Percentiles rank a stretch among this genome's conserved stretches.
Conservation (phyloP, 2,113 vertebrate genomes). For the Sapayoa aenigma region DNA sequence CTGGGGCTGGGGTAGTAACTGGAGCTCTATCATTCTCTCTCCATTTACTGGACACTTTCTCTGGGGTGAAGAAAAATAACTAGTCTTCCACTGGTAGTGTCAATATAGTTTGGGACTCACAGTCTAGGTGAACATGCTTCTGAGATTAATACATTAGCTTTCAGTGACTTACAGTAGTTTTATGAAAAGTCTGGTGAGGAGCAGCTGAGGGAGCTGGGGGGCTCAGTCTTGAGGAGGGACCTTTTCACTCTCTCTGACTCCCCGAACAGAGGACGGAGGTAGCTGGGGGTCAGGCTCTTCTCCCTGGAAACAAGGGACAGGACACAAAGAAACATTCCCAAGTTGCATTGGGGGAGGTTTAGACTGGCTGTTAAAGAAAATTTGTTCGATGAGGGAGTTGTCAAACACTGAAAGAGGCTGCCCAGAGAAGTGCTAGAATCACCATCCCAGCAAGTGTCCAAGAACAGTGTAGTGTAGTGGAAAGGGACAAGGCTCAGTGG, state of each 20-base stretch:
- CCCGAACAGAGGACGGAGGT: not conserved
- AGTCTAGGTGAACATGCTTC: not conserved
- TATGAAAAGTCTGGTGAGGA: not conserved
- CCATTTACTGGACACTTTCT: not conserved
- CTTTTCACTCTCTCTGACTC: not conserved
- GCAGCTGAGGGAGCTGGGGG: not conserved
- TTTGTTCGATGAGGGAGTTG: not conserved
- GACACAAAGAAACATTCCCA: not conserved
- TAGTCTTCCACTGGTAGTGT: not conserved
- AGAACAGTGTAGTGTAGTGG: not conserved
- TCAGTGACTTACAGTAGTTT: not conserved
- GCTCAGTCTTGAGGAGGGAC: not conserved
- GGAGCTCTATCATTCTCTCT: not conserved
- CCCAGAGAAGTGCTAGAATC: not conserved
- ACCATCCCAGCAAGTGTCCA: not conserved
- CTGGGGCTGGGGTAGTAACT: not conserved
- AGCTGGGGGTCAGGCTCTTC: rapidly evolving
- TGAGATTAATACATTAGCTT: not conserved
- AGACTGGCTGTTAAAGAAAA: not conserved
- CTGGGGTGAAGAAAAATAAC: not conserved
- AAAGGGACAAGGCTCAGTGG: not conserved
- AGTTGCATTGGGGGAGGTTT: not conserved
- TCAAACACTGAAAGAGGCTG: not conserved
- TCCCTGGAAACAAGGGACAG: not conserved
- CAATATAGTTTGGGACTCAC: not conserved